Evolutionary conservation across 2,888 invertebrate species (phyloP).

Genomic region (Tribolium freemani): DNA sequence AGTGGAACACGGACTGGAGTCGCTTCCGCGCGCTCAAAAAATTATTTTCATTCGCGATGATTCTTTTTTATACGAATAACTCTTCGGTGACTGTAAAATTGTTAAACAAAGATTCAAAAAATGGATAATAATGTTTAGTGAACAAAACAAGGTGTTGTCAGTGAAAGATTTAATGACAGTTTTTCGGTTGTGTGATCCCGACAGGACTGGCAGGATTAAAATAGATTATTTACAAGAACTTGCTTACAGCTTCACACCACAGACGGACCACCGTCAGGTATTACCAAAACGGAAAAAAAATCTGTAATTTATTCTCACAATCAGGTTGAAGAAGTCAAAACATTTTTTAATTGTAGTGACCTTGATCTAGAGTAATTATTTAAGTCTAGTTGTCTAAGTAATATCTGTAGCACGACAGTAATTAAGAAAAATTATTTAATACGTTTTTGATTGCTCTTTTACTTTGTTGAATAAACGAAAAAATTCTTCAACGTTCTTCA

Average conservation of each 20-base stretch:
- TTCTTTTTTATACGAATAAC: slow-evolving; percentile 3
- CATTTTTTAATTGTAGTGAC: not conserved
- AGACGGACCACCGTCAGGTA: slow-evolving; percentile 54
- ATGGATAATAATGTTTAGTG: slow-evolving; percentile 36
- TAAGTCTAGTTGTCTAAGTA: slow-evolving; percentile 6
- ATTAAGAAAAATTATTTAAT: not conserved
- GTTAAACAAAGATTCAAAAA: not conserved
- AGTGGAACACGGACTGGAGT: slow-evolving; percentile 14
- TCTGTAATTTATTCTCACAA: too few species aligned
- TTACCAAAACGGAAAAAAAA: not conserved
- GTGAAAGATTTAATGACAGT: slow-evolving; percentile 61
- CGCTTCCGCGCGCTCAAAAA: slow-evolving; percentile 23
- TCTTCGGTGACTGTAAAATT: not conserved
- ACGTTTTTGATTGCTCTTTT: not conserved
- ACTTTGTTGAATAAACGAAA: not conserved
- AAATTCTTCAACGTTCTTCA: not conserved
- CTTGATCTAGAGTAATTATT: slow-evolving; percentile 17
- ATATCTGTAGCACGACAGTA: not conserved
- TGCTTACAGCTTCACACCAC: slow-evolving; percentile 56
- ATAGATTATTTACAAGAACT: slow-evolving; percentile 61
- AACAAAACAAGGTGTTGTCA: slow-evolving; percentile 42
- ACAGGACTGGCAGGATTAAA: slow-evolving; percentile 60
- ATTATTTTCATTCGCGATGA: slow-evolving; percentile 17
- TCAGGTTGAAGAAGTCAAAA: not conserved
- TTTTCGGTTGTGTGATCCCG: slow-evolving; percentile 63